Percentiles rank a stretch among this genome's conserved stretches.
Conservation (phyloP, 2,797 vertebrate genomes). For the Epinephelus coioides region DNA sequence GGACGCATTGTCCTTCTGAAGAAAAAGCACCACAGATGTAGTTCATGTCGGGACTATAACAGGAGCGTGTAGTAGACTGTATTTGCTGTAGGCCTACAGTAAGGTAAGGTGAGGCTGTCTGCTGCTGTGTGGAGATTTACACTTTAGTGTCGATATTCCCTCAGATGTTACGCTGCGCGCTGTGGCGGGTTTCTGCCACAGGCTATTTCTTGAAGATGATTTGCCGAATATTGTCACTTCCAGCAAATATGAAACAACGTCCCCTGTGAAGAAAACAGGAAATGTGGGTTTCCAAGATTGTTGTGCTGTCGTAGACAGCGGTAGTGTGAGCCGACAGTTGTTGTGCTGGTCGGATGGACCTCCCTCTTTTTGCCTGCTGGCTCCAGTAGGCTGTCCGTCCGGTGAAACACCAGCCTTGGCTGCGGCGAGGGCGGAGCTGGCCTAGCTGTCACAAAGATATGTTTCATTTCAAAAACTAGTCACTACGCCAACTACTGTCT, state of each 20-base stretch:
- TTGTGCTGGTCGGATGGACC: constrained; percentile 34
- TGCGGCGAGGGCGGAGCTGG: constrained; percentile 56
- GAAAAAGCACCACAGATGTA: no score
- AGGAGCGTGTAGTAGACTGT: no score
- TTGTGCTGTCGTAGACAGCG: background rate
- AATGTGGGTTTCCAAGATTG: background rate
- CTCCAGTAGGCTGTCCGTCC: constrained; percentile 40
- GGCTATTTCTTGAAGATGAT: background rate
- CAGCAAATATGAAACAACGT: background rate
- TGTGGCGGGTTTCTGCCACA: background rate
- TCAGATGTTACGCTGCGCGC: background rate
- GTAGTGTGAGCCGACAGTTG: background rate
- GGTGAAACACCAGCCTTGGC: constrained; percentile 18
- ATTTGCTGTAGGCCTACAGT: no score
- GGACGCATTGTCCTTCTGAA: no score
- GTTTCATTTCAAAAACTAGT: constrained; percentile 22
- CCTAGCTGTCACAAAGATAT: constrained; percentile 31
- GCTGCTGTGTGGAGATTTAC: no score
- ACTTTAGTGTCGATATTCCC: background rate
- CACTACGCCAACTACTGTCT: background rate
- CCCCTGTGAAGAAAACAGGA: constrained; percentile 36
- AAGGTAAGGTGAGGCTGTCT: no score
- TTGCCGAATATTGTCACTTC: background rate
- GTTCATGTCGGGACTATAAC: no score
- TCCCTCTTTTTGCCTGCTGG: constrained; percentile 42